Base-by-base conservation (phyloP, 2,113 vertebrate species). In the Calidris pygmaea region DNA sequence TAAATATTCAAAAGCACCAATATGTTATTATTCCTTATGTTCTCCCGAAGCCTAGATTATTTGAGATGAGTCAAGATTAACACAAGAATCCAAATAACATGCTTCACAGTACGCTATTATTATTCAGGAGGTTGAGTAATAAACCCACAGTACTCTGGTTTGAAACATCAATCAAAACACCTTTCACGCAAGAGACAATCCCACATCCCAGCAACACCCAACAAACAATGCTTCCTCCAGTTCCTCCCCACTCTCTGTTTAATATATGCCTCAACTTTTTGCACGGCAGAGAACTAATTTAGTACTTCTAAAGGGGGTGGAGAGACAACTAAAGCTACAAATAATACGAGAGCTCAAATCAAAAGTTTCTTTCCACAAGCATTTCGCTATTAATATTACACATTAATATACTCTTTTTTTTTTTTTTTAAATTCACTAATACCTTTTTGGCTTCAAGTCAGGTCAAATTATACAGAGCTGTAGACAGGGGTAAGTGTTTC, bases 301-400 rank as follows among this genome's bases (percentile, higher is more conserved):
- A 56, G 11, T 7, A 6, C 32, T 59, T 39, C 39, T 16, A 12
- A 17, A 48, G 29, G 17, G 6, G n/a, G 0, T 1, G 7, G 10
- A 72, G 30, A 39, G 5, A 47, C 47, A 83, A 13, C 11, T 2
- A 6, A 37, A 73, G 39, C 27, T 60, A 10, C 8, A 11, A 80
- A 0, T 3, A 5, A 12, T 11, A 4, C 14, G 52, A 53, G 12
- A 70, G 55, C 50, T 74, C 68, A 24, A 12, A 81, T 7, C 20
- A 27, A 67, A 55, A 67, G 37, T 45, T 55, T 67, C 43, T 34
- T 67, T 71, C 32, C 41, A 80, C 26, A 37, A 50, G n/a, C 21
- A 30, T 70, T 80, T 91, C 26, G 29, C 26, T 16, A 9, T 43
- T 43, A 43, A 43, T 43, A 43, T 15, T 3, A 26, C 29, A 50